A percentile compares a stretch with the other conserved stretches of the same genome.
These are phyloP conservation scores for Motacilla tschutschensis DNA, from an alignment of 2,113 vertebrate species.

Conservation along the genomic window DNA sequence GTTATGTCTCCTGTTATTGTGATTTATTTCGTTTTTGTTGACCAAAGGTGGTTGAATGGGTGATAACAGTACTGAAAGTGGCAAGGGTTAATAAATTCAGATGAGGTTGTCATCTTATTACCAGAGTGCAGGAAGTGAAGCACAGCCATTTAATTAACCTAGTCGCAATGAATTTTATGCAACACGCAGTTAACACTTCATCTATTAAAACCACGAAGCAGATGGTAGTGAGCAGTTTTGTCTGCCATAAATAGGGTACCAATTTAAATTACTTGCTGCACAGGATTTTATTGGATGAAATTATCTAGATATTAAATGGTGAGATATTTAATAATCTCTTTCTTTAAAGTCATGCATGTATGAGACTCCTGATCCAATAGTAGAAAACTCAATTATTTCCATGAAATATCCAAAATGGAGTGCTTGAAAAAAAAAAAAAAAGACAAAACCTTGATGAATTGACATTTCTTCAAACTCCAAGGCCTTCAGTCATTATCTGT, in stretches of 20 bases:
- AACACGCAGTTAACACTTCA: constrained; percentile 63
- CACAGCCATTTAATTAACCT: constrained; percentile 69
- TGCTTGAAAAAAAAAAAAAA: neutral
- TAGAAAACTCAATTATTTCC: constrained; percentile 34
- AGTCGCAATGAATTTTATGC: constrained; percentile 69
- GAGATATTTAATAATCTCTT: constrained; percentile 54
- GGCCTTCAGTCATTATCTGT: neutral
- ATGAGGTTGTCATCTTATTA: constrained; percentile 68
- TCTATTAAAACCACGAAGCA: constrained; percentile 62
- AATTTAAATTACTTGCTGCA: constrained; percentile 62
- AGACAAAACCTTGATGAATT: neutral
- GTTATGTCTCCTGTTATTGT: constrained; percentile 50
- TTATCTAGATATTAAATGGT: constrained; percentile 58
- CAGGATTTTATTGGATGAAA: constrained; percentile 51
- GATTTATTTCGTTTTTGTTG: constrained; percentile 63
- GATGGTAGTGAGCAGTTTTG: constrained; percentile 64
- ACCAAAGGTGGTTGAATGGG: constrained; percentile 39
- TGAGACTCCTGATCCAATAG: neutral
- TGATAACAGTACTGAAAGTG: constrained; percentile 47
- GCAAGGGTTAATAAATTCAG: constrained; percentile 70
- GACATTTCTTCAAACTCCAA: constrained; percentile 13
- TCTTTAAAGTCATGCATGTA: constrained; percentile 5
- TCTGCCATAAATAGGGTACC: constrained; percentile 61
- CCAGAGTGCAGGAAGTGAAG: constrained; percentile 65
- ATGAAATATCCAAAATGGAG: neutral